phyloP scores from a whole-genome alignment of 2,888 invertebrate species.

The Gastracanthus pulcherrimus region DNA sequence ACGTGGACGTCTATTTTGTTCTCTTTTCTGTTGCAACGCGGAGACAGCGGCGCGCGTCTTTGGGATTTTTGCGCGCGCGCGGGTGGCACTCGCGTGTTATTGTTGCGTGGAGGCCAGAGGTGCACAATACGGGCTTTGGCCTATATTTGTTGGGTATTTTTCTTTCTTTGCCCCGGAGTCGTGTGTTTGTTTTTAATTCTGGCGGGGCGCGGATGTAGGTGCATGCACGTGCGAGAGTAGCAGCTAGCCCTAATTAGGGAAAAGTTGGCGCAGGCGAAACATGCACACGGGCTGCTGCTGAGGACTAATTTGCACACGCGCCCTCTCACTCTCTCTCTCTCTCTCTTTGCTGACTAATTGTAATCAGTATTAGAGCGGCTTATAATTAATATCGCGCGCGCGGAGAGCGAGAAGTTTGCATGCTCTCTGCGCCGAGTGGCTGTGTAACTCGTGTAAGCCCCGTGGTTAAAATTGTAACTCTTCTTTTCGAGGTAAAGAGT shows the following conservation, averaged over 20 bases:
- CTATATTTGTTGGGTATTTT: not conserved
- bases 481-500: too few relatives aligned
- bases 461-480: too few relatives aligned
- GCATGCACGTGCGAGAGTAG: not conserved
- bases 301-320: conserved; percentile 22
- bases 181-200: not conserved
- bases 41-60: not conserved
- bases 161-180: not conserved
- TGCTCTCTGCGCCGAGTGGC: too few relatives aligned
- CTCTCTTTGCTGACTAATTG: conserved; percentile 46
- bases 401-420: not conserved
- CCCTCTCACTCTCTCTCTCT: too few relatives aligned
- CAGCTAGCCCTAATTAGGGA: conserved; percentile 35
- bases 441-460: too few relatives aligned
- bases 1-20: not conserved
- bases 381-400: conserved; percentile 46
- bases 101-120: too few relatives aligned
- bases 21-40: not conserved
- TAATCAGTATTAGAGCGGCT: conserved; percentile 38
- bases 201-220: not conserved
- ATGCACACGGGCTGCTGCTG: not conserved
- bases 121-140: too few relatives aligned
- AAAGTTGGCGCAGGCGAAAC: conserved; percentile 21
- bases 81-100: not conserved
- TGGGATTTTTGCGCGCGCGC: not conserved